Evolutionary conservation across 2,888 invertebrate genomes (phyloP).

Genomic region (Lydus trimaculatus): DNA sequence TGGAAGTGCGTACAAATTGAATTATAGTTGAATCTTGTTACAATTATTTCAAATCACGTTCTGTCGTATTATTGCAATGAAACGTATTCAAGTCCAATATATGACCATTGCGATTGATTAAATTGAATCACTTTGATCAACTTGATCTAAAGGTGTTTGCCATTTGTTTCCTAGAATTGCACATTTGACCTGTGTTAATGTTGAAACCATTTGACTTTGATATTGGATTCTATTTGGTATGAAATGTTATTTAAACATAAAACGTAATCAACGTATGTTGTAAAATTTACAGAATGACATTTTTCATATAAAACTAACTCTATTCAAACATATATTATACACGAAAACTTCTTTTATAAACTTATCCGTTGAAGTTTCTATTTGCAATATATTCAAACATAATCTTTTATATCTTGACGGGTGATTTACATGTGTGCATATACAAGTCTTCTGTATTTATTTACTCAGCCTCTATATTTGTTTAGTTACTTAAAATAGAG

Average conservation of each 20-base stretch:
- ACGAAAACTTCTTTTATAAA: not conserved
- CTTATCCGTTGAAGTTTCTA: slow-evolving; percentile 2
- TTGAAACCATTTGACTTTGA: not conserved
- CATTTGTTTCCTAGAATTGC: not conserved
- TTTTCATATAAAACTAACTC: not conserved
- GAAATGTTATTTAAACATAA: not conserved
- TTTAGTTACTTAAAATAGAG: not conserved
- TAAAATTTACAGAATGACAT: not conserved
- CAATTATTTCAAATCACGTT: not conserved
- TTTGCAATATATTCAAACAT: slow-evolving; percentile 10
- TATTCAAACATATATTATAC: not conserved
- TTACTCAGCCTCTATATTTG: not conserved
- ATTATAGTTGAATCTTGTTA: not conserved
- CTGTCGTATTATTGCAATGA: no score
- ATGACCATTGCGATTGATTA: not conserved
- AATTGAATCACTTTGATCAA: not conserved
- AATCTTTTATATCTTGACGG: slow-evolving; percentile 7
- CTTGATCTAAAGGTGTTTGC: no score
- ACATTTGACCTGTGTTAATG: not conserved
- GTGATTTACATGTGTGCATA: slow-evolving; percentile 5
- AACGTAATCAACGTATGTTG: not conserved
- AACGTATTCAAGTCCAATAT: not conserved
- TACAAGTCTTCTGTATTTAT: not conserved
- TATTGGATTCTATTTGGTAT: not conserved
- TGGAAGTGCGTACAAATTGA: slow-evolving; percentile 3